Evolutionary conservation across 2,888 invertebrate species (phyloP).

Genomic region (Ariolimax columbianus): DNA sequence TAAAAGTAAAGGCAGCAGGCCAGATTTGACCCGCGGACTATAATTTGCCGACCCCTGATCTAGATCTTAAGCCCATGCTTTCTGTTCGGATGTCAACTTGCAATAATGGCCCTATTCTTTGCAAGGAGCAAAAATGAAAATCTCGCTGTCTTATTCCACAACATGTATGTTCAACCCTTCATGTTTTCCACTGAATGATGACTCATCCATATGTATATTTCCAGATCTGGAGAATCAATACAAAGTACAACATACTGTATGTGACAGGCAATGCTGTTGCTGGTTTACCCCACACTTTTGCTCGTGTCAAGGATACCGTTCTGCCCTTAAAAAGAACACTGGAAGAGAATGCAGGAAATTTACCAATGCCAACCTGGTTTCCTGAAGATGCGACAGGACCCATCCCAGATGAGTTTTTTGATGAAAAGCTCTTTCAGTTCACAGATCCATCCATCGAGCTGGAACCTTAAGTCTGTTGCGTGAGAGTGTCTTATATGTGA

Average conservation of each 20-base stretch:
- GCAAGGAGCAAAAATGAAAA: too few relatives aligned
- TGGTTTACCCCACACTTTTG: constrained; percentile 86
- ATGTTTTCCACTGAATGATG: neutral
- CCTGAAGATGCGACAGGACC: constrained; percentile 81
- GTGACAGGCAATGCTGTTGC: constrained; percentile 89
- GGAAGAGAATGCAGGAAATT: constrained; percentile 78
- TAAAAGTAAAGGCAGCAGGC: too few relatives aligned
- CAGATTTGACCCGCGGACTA: too few relatives aligned
- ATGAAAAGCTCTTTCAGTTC: constrained; percentile 87
- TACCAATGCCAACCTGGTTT: constrained; percentile 90
- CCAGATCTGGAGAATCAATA: constrained; percentile 93
- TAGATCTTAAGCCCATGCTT: too few relatives aligned
- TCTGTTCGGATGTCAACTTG: too few relatives aligned
- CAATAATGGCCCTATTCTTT: too few relatives aligned
- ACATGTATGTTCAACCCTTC: too few relatives aligned
- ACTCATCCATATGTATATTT: neutral
- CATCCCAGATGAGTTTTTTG: constrained; percentile 86
- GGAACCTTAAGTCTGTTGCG: neutral
- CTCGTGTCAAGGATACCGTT: constrained; percentile 88
- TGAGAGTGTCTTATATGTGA: neutral
- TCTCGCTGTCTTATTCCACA: too few relatives aligned
- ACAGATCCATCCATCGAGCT: constrained; percentile 71
- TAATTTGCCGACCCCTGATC: too few relatives aligned
- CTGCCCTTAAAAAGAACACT: constrained; percentile 80
- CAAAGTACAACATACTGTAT: constrained; percentile 95